Evolutionary conservation across 2,797 vertebrate genomes (phyloP).

Genomic region (Geotrypetes seraphini): DNA sequence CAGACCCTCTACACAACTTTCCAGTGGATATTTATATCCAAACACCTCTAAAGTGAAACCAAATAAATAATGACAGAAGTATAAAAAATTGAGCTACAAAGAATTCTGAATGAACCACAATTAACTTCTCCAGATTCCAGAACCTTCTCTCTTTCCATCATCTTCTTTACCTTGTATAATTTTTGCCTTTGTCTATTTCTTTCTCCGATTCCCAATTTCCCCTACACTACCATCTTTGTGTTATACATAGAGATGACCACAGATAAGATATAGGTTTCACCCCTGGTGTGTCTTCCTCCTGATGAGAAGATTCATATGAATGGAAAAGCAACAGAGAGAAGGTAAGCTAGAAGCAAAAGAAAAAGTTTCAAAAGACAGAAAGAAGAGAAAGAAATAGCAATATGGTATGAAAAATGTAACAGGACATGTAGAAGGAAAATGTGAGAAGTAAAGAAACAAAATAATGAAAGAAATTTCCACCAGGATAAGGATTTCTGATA

Average conservation of each 20-base stretch:
- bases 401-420: constrained; percentile 13
- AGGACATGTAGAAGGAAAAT: constrained; percentile 4
- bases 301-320: not conserved
- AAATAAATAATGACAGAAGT: too few relatives aligned
- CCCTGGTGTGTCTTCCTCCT: not conserved
- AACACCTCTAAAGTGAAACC: too few relatives aligned
- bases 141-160: not conserved
- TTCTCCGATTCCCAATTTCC: constrained; percentile 5
- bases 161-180: not conserved
- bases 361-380: constrained; percentile 13
- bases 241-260: too few relatives aligned
- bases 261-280: not conserved
- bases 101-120: too few relatives aligned
- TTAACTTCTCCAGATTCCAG: too few relatives aligned
- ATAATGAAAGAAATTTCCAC: too few relatives aligned
- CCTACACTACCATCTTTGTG: constrained; percentile 1
- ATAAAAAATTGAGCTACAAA: too few relatives aligned
- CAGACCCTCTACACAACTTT: too few relatives aligned
- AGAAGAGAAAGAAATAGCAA: constrained; percentile 9
- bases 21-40: too few relatives aligned
- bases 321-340: not conserved
- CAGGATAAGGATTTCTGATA: constrained; percentile 22
- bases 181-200: not conserved
- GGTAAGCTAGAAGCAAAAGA: too few relatives aligned
- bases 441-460: too few relatives aligned